These are phyloP conservation scores for Dicentrarchus labrax DNA, from an alignment of 2,113 vertebrate genomes.

Conservation along the genomic window DNA sequence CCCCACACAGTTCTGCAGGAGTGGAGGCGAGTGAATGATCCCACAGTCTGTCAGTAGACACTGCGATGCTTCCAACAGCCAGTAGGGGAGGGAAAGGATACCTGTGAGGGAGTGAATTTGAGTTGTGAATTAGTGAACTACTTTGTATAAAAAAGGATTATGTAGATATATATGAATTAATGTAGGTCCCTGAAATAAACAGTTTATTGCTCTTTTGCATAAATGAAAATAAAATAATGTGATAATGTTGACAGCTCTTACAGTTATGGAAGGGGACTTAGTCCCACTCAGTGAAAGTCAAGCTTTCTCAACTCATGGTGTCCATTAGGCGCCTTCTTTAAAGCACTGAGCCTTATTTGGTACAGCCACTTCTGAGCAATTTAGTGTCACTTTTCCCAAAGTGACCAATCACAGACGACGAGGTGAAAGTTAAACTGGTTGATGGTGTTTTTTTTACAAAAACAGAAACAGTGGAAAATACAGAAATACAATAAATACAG, in stretches of 20 bases:
- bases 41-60: not conserved
- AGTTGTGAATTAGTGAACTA: too few relatives aligned
- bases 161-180: too few relatives aligned
- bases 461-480: not conserved
- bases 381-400: not conserved
- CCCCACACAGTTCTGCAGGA: not conserved
- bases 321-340: constrained; percentile 7
- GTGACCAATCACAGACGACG: not conserved
- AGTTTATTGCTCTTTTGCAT: not conserved
- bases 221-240: not conserved
- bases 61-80: not conserved
- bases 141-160: not conserved
- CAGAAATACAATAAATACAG: not conserved
- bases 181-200: not conserved
- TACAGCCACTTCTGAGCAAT: not conserved
- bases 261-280: constrained; percentile 5
- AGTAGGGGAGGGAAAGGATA: not conserved
- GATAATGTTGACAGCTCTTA: not conserved
- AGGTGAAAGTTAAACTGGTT: not conserved
- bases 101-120: not conserved
- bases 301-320: not conserved
- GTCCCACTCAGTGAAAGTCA: constrained; percentile 3
- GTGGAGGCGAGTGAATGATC: constrained; percentile 14
- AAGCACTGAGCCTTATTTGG: constrained; percentile 8
- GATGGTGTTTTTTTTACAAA: not conserved